These are phyloP conservation scores for Poeciliopsis turneri DNA, from an alignment of 2,797 vertebrate genomes.

Conservation along the genomic window DNA sequence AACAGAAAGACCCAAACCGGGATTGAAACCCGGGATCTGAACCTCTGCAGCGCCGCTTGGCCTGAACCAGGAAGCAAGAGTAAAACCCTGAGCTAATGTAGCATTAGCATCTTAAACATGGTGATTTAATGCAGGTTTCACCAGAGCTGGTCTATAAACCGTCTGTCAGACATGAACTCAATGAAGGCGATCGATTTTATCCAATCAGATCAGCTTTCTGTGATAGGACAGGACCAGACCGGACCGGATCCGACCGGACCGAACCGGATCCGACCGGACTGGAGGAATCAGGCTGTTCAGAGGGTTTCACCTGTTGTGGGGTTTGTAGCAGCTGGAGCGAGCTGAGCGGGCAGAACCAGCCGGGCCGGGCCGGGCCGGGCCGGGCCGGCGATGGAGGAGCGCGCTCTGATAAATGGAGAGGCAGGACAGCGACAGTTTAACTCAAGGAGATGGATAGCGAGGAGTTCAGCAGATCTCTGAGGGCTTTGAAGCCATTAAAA, in stretches of 20 bases:
- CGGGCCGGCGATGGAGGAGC: neutral
- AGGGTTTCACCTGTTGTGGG: neutral
- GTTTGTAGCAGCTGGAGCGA: neutral
- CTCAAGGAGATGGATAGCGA: slow-evolving; percentile 19
- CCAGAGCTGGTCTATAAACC: neutral
- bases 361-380: neutral
- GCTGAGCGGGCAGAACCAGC: slow-evolving; percentile 8
- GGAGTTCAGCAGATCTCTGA: slow-evolving; percentile 24
- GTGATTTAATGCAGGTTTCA: neutral
- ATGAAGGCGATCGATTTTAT: neutral
- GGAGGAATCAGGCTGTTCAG: neutral
- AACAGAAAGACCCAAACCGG: neutral
- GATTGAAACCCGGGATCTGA: neutral
- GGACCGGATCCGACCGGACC: neutral
- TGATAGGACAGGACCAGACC: neutral
- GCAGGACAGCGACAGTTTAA: slow-evolving; percentile 22
- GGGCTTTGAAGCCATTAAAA: slow-evolving; percentile 59
- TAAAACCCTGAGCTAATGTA: no score
- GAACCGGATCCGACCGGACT: no score
- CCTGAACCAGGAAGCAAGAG: neutral
- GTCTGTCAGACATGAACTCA: neutral
- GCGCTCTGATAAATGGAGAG: slow-evolving; percentile 1
- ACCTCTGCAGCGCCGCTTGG: neutral
- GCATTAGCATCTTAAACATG: no score
- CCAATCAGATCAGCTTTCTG: neutral